A percentile compares a stretch with the other conserved stretches of the same genome.
Conservation (phyloP, 2,797 vertebrate species). For the Syncerus caffer region DNA sequence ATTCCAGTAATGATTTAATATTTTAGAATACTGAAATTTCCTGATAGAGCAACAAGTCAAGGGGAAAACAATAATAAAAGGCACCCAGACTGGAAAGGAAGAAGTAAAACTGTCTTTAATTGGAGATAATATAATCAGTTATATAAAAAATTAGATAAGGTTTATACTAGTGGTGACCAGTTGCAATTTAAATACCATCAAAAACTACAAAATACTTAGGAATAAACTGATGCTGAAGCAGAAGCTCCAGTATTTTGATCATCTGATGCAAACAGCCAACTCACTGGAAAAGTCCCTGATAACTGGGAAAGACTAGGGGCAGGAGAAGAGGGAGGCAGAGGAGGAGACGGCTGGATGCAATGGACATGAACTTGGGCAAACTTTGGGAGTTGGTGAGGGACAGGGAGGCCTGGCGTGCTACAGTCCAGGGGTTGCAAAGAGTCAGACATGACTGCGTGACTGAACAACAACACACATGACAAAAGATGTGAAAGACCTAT, state of each 20-base stretch:
- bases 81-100: background rate
- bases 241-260: background rate
- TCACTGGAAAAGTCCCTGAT: background rate
- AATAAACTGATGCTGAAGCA: background rate
- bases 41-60: background rate
- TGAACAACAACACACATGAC: background rate
- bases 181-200: background rate
- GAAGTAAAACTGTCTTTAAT: background rate
- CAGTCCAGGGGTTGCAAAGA: background rate
- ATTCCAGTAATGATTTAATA: background rate
- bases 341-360: background rate
- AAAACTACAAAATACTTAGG: background rate
- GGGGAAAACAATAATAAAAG: background rate
- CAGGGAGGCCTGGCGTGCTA: background rate
- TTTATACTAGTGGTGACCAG: background rate
- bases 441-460: background rate
- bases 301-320: background rate
- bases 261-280: background rate
- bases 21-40: background rate
- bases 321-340: background rate
- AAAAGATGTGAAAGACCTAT: background rate
- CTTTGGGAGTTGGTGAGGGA: background rate
- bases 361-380: background rate
- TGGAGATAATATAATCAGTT: background rate
- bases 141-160: background rate